Percentiles rank a stretch among this genome's conserved stretches.
phyloP scores from a whole-genome alignment of 92 coral and sea anemone genomes.

The Pocillopora grandis region DNA sequence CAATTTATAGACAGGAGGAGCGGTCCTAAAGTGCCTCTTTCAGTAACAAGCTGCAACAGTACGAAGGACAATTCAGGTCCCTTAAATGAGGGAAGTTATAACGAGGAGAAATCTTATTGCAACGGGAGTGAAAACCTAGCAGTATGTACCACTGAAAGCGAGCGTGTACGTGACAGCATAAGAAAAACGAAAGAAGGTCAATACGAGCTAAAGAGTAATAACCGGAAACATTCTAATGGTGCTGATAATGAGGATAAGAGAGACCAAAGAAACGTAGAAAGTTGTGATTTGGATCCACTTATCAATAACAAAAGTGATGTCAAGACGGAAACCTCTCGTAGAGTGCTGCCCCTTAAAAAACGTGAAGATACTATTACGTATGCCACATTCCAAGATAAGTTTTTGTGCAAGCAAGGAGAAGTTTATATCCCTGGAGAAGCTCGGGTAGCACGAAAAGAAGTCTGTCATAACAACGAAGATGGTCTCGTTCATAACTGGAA shows the following conservation, averaged over 20 bases:
- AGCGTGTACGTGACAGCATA: not conserved
- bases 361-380: not conserved
- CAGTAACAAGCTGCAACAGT: not conserved
- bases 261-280: too few relatives aligned
- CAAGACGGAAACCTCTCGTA: too few relatives aligned
- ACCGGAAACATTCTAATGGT: not conserved
- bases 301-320: not conserved
- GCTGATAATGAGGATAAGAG: not conserved
- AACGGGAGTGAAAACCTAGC: not conserved
- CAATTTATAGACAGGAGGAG: too few relatives aligned
- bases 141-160: not conserved
- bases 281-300: not conserved
- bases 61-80: not conserved
- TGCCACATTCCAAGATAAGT: not conserved
- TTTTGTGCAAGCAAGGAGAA: not conserved
- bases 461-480: not conserved
- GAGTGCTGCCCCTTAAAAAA: not conserved
- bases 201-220: not conserved
- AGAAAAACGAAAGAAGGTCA: not conserved
- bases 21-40: not conserved
- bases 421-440: not conserved
- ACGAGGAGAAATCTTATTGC: not conserved
- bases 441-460: not conserved
- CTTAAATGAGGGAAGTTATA: conserved; percentile 6
- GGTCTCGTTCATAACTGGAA: not conserved